These are phyloP conservation scores for Craniophora ligustri DNA, from an alignment of 2,888 invertebrate species.

Conservation along the genomic window DNA sequence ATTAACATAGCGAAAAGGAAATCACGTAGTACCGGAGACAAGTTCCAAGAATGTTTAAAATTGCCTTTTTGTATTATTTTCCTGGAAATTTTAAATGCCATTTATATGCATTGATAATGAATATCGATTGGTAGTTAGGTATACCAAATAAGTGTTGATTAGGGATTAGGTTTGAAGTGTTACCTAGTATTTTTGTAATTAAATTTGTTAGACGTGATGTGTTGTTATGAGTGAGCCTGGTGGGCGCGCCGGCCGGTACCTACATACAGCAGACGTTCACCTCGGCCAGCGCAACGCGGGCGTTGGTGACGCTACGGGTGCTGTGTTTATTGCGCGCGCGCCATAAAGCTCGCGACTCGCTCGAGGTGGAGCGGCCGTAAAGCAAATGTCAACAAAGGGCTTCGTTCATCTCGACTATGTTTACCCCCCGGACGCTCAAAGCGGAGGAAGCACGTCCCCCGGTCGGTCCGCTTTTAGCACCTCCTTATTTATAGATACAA, in stretches of 20 bases:
- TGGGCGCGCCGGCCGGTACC: slow-evolving; percentile 5
- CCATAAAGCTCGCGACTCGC: slow-evolving; percentile 70
- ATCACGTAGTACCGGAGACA: slow-evolving; percentile 74
- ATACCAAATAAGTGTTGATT: no score
- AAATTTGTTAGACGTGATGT: slow-evolving; percentile 19
- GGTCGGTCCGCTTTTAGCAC: slow-evolving; percentile 87
- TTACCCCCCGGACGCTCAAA: slow-evolving; percentile 86
- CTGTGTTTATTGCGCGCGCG: slow-evolving; percentile 72
- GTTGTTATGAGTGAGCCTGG: slow-evolving; percentile 41
- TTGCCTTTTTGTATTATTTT: slow-evolving; percentile 64
- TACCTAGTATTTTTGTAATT: background rate
- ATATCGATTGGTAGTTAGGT: no score
- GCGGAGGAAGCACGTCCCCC: slow-evolving; percentile 86
- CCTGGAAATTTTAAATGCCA: slow-evolving; percentile 49
- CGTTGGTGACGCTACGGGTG: slow-evolving; percentile 56
- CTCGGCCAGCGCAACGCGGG: slow-evolving; percentile 45
- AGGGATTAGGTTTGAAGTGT: no score
- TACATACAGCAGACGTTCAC: slow-evolving; percentile 58
- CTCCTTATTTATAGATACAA: slow-evolving; percentile 87
- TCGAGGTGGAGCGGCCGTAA: slow-evolving; percentile 77
- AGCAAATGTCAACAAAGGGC: slow-evolving; percentile 86
- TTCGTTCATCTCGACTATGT: slow-evolving; percentile 78
- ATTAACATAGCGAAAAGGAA: slow-evolving; percentile 76
- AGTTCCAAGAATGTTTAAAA: slow-evolving; percentile 73
- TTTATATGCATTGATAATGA: slow-evolving; percentile 24